Base-by-base conservation (phyloP, 2,113 vertebrate genomes). In the Erythrolamprus reginae region DNA sequence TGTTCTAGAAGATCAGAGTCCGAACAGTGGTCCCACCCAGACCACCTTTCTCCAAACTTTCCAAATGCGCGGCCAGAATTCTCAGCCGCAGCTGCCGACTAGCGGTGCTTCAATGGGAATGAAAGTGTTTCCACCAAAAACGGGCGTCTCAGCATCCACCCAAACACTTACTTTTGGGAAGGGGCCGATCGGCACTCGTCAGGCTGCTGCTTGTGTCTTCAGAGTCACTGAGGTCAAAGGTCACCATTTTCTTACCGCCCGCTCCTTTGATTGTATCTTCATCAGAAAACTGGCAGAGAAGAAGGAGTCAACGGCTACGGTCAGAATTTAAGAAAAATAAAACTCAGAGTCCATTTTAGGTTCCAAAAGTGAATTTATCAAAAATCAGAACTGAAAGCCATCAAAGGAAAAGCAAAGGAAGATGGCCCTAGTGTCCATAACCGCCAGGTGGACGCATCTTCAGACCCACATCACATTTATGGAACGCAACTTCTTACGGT, bases 181-280 rank as follows among this genome's bases (percentile, higher is more conserved):
- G 90, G 0, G 47, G 70, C 0, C 82, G 48, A 47, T 95, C 91
- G 0, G 84, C 92, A 23, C 96, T 97, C 58, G 96, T 96, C 0
- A 88, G 92, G 21, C 97, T 98, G 21, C 97, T 98, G 96, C 95
- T 97, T 1, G 96, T 93, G 91, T 98, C 97, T 19, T 98, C 98
- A 0, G 97, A 97, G 87, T 96, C 97, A 0, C 97, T 98, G 91
- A 99, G 96, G 86, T 99, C 98, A 91, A 99, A 99, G 5, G 98
- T 98, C 93, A 99, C 98, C 45, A 89, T 28, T 94, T 98, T 99
- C 92, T 97, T 96, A 45, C 96, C 96, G 0, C 92, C 95, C 3
- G 91, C 47, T 38, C 93, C 94, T 87, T 92, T 97, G 65, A 96
- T 93, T 0, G 92, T 93, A 28, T 98, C 98, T 12, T 98, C 98